phyloP scores from a whole-genome alignment of 2,888 invertebrate species.

The Drosophila parthenogenetica region DNA sequence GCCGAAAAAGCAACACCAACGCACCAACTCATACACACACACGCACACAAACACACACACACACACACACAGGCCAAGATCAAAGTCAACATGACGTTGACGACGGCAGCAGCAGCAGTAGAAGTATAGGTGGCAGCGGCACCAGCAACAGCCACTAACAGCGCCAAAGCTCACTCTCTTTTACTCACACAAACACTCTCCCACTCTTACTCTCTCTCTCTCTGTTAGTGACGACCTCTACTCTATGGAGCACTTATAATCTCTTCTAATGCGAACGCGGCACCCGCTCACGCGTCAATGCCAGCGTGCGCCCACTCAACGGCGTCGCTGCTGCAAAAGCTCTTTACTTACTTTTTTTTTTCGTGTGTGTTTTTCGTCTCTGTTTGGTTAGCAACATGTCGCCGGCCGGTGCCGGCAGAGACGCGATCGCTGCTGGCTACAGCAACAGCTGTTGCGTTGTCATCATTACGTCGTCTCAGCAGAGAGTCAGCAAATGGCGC shows the following conservation, averaged over 20 bases:
- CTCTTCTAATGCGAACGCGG: slow-evolving; percentile 54
- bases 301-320: slow-evolving; percentile 48
- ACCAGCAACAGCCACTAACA: slow-evolving; percentile 24
- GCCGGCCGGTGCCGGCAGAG: slow-evolving; percentile 16
- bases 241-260: slow-evolving; percentile 41
- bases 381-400: slow-evolving; percentile 28
- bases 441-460: slow-evolving; percentile 46
- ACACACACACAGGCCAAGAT: slow-evolving; percentile 56
- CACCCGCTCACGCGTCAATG: slow-evolving; percentile 21
- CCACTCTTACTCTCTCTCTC: not conserved
- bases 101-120: slow-evolving; percentile 18
- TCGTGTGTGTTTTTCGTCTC: not conserved
- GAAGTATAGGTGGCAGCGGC: not conserved
- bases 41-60: slow-evolving; percentile 16
- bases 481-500: slow-evolving; percentile 10
- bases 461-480: slow-evolving; percentile 5
- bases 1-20: slow-evolving; percentile 52
- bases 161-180: slow-evolving; percentile 33
- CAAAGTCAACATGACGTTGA: slow-evolving; percentile 67
- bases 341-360: not conserved
- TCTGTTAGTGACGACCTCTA: slow-evolving; percentile 2
- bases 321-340: slow-evolving; percentile 21
- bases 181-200: slow-evolving; percentile 16
- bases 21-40: slow-evolving; percentile 30
- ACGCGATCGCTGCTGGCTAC: slow-evolving; percentile 18